Evolutionary conservation across 1,140 invertebrate genomes (phyloP).

Genomic region (Teleogryllus occipitalis): DNA sequence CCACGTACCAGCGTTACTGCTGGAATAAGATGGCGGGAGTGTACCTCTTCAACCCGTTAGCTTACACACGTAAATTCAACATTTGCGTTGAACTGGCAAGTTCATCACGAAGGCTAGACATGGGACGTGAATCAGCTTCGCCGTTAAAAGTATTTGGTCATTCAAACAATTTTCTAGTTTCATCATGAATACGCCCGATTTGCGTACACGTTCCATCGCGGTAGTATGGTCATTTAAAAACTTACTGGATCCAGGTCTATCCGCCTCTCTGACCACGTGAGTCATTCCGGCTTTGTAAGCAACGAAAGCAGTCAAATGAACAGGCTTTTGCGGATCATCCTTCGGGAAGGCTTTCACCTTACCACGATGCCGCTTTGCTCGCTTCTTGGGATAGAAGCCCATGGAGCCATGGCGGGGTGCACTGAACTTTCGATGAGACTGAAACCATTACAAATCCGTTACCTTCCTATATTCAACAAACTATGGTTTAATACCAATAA

Average conservation of each 20-base stretch:
- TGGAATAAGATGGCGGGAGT: too few relatives aligned
- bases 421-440: slow-evolving; percentile 99
- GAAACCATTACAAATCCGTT: slow-evolving; percentile 20
- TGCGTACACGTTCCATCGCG: too few relatives aligned
- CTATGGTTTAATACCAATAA: neutral
- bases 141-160: too few relatives aligned
- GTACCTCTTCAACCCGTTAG: too few relatives aligned
- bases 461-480: neutral
- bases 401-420: slow-evolving; percentile 98
- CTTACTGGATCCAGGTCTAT: slow-evolving; percentile 98
- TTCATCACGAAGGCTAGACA: too few relatives aligned
- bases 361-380: slow-evolving; percentile 89
- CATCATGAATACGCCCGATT: too few relatives aligned
- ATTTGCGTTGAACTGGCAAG: too few relatives aligned
- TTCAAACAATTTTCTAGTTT: too few relatives aligned
- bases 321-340: slow-evolving; percentile 92
- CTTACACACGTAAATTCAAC: too few relatives aligned
- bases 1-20: too few relatives aligned
- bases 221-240: slow-evolving; percentile 26
- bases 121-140: too few relatives aligned
- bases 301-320: slow-evolving; percentile 96
- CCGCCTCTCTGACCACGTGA: slow-evolving; percentile 96
- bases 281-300: slow-evolving; percentile 99
- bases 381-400: slow-evolving; percentile 99
- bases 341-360: slow-evolving; percentile 99